These are phyloP conservation scores for Apodemia hepburni DNA, from an alignment of 2,888 invertebrate species.

Conservation along the genomic window DNA sequence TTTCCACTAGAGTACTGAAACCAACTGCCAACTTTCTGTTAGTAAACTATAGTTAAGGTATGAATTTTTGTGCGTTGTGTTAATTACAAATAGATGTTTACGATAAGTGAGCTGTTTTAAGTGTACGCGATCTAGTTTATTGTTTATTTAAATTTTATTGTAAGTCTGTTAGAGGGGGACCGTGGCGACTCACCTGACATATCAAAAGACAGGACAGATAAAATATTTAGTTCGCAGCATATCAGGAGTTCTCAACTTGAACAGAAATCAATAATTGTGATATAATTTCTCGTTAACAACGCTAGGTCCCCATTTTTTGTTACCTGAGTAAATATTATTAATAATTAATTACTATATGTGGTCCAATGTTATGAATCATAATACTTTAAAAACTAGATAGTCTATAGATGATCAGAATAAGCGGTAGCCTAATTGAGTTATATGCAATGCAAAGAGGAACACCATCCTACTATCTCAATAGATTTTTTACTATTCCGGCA, in stretches of 20 bases:
- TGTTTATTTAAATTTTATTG: slow-evolving; percentile 67
- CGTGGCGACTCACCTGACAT: slow-evolving; percentile 47
- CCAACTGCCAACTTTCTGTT: slow-evolving; percentile 75
- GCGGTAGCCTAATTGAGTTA: slow-evolving; percentile 52
- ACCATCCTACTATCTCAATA: slow-evolving; percentile 16
- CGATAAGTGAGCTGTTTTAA: slow-evolving; percentile 64
- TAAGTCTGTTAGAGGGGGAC: slow-evolving; percentile 59
- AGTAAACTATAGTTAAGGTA: slow-evolving; percentile 55
- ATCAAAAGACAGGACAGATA: slow-evolving; percentile 42
- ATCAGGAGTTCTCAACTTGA: slow-evolving; percentile 41
- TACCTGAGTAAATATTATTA: slow-evolving; percentile 78
- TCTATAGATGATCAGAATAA: slow-evolving; percentile 52
- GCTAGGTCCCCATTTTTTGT: slow-evolving; percentile 72
- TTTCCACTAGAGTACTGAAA: slow-evolving; percentile 62
- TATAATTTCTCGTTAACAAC: slow-evolving; percentile 35
- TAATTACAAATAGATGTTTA: slow-evolving; percentile 67
- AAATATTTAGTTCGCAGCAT: slow-evolving; percentile 45
- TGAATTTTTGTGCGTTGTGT: slow-evolving; percentile 67
- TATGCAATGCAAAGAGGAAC: slow-evolving; percentile 34
- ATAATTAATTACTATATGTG: slow-evolving; percentile 77
- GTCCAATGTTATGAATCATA: slow-evolving; percentile 79
- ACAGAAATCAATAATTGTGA: slow-evolving; percentile 27
- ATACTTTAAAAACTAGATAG: slow-evolving; percentile 71
- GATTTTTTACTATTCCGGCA: slow-evolving; percentile 8
- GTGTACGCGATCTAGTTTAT: slow-evolving; percentile 70